These are phyloP conservation scores for Myotis findleyi DNA, from an alignment of 2,797 vertebrate species.

Conservation along the genomic window DNA sequence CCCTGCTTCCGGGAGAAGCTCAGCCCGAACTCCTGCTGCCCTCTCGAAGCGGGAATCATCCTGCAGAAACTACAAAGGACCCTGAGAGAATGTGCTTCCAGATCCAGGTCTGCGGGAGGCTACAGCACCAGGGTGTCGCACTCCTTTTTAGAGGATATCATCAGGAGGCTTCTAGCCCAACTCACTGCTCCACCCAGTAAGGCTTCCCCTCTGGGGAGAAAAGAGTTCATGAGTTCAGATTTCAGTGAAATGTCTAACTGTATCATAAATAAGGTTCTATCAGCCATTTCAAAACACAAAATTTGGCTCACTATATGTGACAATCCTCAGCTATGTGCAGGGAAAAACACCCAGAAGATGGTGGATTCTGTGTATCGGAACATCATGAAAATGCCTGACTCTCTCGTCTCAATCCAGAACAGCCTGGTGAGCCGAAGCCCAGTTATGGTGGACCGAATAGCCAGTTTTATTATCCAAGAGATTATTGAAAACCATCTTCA, in stretches of 20 bases:
- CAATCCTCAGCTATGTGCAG: constrained; percentile 42
- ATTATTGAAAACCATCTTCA: constrained; percentile 81
- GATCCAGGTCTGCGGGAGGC: not conserved
- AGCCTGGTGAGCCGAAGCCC: constrained; percentile 62
- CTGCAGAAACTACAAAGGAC: constrained; percentile 68
- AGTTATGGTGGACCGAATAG: constrained; percentile 67
- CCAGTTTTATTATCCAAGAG: constrained; percentile 82
- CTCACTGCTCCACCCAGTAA: constrained; percentile 20
- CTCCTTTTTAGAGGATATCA: constrained; percentile 78
- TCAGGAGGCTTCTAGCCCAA: constrained; percentile 70
- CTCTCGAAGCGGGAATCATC: constrained; percentile 74
- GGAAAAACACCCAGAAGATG: constrained; percentile 75
- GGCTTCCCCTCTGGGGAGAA: constrained; percentile 4
- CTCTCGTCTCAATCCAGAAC: constrained; percentile 69
- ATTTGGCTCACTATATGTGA: constrained; percentile 78
- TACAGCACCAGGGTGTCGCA: constrained; percentile 73
- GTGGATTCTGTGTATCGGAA: constrained; percentile 80
- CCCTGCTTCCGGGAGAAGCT: constrained; percentile 50
- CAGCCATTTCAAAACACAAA: constrained; percentile 82
- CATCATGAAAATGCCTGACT: constrained; percentile 69
- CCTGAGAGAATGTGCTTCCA: constrained; percentile 41
- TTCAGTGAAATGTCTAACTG: constrained; percentile 73
- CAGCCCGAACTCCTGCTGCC: not conserved
- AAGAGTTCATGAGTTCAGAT: constrained; percentile 26
- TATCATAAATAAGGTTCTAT: constrained; percentile 74